Conservation (phyloP, 2,113 vertebrate species). For the Zapus hudsonius region DNA sequence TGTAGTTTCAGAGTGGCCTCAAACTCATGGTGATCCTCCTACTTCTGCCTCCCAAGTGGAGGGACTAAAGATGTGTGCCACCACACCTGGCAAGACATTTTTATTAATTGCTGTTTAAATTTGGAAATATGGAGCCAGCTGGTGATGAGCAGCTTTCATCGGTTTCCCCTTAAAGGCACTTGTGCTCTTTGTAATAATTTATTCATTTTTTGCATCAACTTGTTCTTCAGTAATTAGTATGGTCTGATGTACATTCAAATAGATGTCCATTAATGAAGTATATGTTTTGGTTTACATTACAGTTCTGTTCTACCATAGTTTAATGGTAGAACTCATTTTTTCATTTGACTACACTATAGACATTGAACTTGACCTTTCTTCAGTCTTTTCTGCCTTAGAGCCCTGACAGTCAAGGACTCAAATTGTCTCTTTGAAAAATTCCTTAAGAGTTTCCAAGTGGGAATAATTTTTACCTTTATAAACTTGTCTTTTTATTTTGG, state of each 20-base stretch:
- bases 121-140: not conserved
- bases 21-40: too few species aligned
- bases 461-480: not conserved
- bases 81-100: not conserved
- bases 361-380: constrained; percentile 32
- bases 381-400: not conserved
- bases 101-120: not conserved
- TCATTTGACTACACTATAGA: not conserved
- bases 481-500: not conserved
- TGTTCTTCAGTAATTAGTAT: not conserved
- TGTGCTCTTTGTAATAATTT: not conserved
- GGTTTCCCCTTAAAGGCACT: not conserved
- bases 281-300: not conserved
- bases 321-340: constrained; percentile 2
- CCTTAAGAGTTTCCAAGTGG: not conserved
- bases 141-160: not conserved
- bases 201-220: not conserved
- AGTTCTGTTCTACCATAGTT: constrained; percentile 16
- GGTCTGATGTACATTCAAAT: not conserved
- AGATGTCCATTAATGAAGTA: constrained; percentile 2
- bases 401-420: not conserved
- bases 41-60: too few species aligned
- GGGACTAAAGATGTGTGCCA: too few species aligned
- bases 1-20: too few species aligned
- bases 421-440: not conserved